Evolutionary conservation across 1,140 invertebrate species (phyloP).

Genomic region (Diabrotica undecimpunctata): DNA sequence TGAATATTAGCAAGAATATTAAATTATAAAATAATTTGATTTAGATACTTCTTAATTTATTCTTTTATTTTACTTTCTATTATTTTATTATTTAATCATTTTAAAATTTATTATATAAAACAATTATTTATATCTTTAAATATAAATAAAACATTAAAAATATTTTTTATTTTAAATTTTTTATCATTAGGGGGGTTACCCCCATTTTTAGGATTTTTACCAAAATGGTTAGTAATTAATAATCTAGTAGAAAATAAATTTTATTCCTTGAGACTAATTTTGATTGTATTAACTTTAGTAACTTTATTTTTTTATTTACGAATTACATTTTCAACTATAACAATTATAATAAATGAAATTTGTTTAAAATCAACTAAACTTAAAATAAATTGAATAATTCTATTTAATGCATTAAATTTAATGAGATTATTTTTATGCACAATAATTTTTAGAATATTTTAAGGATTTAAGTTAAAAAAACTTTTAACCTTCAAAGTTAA

Average conservation of each 20-base stretch:
- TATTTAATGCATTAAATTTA: conserved; percentile 44
- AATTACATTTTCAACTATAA: conserved; percentile 27
- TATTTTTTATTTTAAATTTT: conserved; percentile 50
- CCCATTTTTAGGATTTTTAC: conserved; percentile 54
- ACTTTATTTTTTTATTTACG: conserved; percentile 51
- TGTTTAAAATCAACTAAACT: conserved; percentile 4
- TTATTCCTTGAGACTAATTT: conserved; percentile 44
- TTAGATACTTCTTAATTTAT: conserved; percentile 49
- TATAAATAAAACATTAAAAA: conserved; percentile 45
- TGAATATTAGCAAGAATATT: conserved; percentile 49
- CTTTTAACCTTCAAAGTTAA: conserved; percentile 59
- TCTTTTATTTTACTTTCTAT: conserved; percentile 45
- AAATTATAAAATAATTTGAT: conserved; percentile 47
- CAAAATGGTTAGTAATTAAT: conserved; percentile 54
- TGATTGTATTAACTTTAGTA: conserved; percentile 51
- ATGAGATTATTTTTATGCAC: conserved; percentile 42
- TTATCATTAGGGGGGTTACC: conserved; percentile 53
- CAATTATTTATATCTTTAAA: conserved; percentile 47
- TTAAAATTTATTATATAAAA: conserved; percentile 49
- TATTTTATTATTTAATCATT: conserved; percentile 47
- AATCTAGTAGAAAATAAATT: conserved; percentile 46
- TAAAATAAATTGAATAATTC: conserved; percentile 18
- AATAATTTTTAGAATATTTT: conserved; percentile 44
- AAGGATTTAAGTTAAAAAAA: conserved; percentile 58
- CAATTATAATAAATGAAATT: conserved; percentile 1